Conservation (phyloP, 2,113 vertebrate genomes). For the Spea multiplicata region DNA sequence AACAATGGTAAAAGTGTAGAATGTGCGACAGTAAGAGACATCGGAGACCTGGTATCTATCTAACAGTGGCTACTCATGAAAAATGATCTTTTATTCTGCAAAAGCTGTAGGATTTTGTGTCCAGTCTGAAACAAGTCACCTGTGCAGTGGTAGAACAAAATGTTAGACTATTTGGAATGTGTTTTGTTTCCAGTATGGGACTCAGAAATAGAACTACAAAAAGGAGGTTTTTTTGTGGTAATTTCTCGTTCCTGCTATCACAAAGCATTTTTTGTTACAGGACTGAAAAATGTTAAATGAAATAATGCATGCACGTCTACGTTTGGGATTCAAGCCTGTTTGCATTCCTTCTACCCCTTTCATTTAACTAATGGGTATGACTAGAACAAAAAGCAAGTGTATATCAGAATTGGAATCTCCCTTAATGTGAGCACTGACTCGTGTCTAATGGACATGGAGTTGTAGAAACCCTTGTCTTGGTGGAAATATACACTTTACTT, state of each 20-base stretch:
- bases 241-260: conserved; percentile 34
- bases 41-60: conserved; percentile 34
- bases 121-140: conserved; percentile 43
- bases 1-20: conserved; percentile 16
- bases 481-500: conserved; percentile 29
- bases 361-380: conserved; percentile 26
- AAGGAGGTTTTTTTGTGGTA: conserved; percentile 40
- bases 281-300: conserved; percentile 48
- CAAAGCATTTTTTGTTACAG: conserved; percentile 41
- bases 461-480: conserved; percentile 3
- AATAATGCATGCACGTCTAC: conserved; percentile 42
- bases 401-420: conserved; percentile 24
- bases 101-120: conserved; percentile 42
- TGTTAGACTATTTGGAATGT: conserved; percentile 52
- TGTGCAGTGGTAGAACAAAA: conserved; percentile 40
- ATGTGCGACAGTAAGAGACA: conserved; percentile 19
- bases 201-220: conserved; percentile 44
- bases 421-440: conserved; percentile 45
- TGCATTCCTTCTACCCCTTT: conserved; percentile 36
- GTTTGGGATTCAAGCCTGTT: conserved; percentile 38
- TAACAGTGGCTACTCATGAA: conserved; percentile 43
- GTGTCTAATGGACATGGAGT: conserved; percentile 39
- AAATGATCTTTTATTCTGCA: conserved; percentile 44
- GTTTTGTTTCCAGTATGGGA: conserved; percentile 32
- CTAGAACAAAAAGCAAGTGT: conserved; percentile 5